These are phyloP conservation scores for Fopius arisanus DNA, from an alignment of 1,140 invertebrate genomes.

Conservation along the genomic window DNA sequence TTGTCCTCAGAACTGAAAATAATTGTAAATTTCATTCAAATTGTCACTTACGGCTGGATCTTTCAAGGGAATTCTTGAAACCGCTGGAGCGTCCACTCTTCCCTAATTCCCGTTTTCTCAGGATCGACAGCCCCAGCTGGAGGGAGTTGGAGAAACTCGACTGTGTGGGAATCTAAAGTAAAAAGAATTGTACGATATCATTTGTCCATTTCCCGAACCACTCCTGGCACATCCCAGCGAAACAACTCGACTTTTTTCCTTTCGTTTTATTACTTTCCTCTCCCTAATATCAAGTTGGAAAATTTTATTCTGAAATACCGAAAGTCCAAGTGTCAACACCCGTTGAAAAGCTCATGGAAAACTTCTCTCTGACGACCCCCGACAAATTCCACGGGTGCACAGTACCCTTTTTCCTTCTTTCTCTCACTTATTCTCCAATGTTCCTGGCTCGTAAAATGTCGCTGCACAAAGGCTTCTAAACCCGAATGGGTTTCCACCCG, in stretches of 20 bases:
- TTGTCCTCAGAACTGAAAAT: too few species aligned
- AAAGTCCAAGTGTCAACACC: conserved; percentile 11
- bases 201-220: background rate
- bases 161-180: too few species aligned
- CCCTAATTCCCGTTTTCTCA: too few species aligned
- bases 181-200: background rate
- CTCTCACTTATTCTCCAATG: background rate
- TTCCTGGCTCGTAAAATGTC: conserved; percentile 18
- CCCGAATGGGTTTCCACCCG: conserved; percentile 2
- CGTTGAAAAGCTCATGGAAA: conserved; percentile 16
- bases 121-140: too few species aligned
- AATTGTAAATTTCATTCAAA: too few species aligned
- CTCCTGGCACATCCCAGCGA: background rate
- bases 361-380: conserved; percentile 7
- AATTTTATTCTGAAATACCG: conserved; percentile 13
- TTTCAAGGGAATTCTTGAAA: too few species aligned
- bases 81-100: too few species aligned
- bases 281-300: conserved; percentile 13
- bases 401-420: background rate
- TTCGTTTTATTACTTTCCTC: conserved; percentile 5
- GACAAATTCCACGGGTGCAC: conserved; percentile 15
- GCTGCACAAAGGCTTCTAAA: conserved; percentile 20
- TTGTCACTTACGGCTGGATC: too few species aligned
- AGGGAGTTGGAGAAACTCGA: too few species aligned
- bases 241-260: conserved; percentile 11